Base-by-base conservation (phyloP, 2,797 vertebrate genomes). In the Erethizon dorsatum region DNA sequence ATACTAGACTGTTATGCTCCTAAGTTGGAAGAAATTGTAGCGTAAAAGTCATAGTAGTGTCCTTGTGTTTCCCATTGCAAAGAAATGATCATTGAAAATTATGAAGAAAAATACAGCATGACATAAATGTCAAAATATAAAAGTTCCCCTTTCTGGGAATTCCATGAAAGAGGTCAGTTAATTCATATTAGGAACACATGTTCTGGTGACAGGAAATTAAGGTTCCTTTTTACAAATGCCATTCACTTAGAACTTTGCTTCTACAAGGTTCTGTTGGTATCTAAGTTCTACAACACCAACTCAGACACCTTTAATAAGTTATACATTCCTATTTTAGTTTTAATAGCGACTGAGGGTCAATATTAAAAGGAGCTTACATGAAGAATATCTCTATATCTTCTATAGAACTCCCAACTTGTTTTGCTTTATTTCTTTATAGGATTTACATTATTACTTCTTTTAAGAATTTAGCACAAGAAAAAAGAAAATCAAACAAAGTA, bases 351-450 rank as follows among this genome's bases (percentile, higher is more conserved):
- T 65, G 73, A 91, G 37, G 65, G 6, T 67, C 59, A n/a, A 0
- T 41, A 65, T 63, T 41, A 88, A 79, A 87, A 90, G 86, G 77
- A 90, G 63, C 52, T 52, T 57, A 26, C 18, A 31, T 8, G 24
- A 84, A 65, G 85, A 85, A 86, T 41, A 65, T 26, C 78, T 82
- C 28, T 71, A 41, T 3, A 28, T n/a, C 83, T 97, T 79, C 9
- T 83, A 54, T 65, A 69, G 90, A 92, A 63, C 7, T 31, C 37
- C 41, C 41, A 77, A 47, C 24, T n/a, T 87, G 65, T 85, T 65
- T 82, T 41, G 83, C 57, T 91, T 87, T 90, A 11, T 87, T 92
- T 92, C n/a, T 83, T 94, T 28, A 33, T 5, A 83, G 14, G 56
- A 47, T 65, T 79, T 24, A 82, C 1, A n/a, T 6, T 47, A 85